phyloP scores from a whole-genome alignment of 1,140 invertebrate species.

The Olivierus martensii region DNA sequence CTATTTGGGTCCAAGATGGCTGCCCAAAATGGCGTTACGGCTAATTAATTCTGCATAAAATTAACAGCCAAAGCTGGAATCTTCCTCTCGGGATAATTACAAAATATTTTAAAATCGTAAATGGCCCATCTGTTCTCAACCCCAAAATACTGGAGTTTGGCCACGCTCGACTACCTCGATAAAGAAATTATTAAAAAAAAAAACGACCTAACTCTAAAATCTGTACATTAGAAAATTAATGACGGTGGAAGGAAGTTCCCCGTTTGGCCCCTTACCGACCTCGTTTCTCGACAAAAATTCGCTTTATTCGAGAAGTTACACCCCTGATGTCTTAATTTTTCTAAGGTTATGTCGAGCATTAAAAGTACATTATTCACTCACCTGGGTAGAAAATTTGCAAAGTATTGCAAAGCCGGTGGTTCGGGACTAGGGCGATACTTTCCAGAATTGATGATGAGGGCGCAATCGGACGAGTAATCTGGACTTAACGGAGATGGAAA shows the following conservation, averaged over 20 bases:
- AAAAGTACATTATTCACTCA: constrained; percentile 1
- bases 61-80: too few species aligned
- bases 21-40: too few species aligned
- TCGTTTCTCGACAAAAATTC: neutral
- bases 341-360: neutral
- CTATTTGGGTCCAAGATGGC: too few species aligned
- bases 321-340: neutral
- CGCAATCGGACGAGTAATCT: constrained; percentile 8
- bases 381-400: constrained; percentile 14
- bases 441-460: constrained; percentile 10
- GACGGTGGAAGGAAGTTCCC: neutral
- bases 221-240: neutral
- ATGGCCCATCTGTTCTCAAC: too few species aligned
- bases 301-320: neutral
- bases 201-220: neutral
- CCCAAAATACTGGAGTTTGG: too few species aligned
- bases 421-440: constrained; percentile 5
- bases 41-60: too few species aligned
- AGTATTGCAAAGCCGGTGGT: constrained; percentile 8
- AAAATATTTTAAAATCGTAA: too few species aligned
- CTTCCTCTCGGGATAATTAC: too few species aligned
- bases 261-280: neutral
- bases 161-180: too few species aligned
- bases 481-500: constrained; percentile 12
- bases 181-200: neutral